Percentiles rank a stretch among this genome's conserved stretches.
Evolutionary conservation across 2,888 invertebrate species (phyloP).

Genomic region (Homarus gammarus): DNA sequence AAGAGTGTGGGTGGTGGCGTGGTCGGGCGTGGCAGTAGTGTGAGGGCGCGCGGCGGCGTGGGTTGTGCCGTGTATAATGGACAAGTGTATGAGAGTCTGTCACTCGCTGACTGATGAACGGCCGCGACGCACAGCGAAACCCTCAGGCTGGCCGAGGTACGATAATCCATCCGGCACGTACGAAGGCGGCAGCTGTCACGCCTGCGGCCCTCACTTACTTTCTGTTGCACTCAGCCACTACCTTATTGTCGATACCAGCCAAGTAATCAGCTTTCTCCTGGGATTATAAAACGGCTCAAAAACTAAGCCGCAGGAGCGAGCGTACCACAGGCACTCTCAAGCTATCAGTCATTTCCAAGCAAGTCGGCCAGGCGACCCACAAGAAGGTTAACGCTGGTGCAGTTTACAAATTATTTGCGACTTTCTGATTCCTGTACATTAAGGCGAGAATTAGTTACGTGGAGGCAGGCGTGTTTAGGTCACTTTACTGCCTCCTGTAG

Average conservation of each 20-base stretch:
- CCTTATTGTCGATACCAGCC: background rate
- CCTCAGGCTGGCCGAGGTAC: slow-evolving; percentile 52
- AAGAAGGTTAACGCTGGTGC: slow-evolving; percentile 28
- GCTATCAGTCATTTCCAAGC: slow-evolving; percentile 61
- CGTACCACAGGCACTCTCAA: slow-evolving; percentile 46
- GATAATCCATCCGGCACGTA: slow-evolving; percentile 26
- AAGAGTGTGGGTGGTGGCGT: slow-evolving; percentile 12
- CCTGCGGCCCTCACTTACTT: slow-evolving; percentile 10
- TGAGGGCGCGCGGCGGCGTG: slow-evolving; percentile 49
- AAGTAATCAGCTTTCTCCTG: slow-evolving; percentile 12
- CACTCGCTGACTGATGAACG: slow-evolving; percentile 67
- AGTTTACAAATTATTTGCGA: slow-evolving; percentile 45
- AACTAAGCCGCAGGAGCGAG: slow-evolving; percentile 27
- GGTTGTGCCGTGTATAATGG: slow-evolving; percentile 62
- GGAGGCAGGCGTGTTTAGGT: slow-evolving; percentile 30
- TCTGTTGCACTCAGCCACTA: background rate
- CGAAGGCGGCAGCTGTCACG: slow-evolving; percentile 20
- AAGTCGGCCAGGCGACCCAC: slow-evolving; percentile 31
- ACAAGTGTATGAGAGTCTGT: slow-evolving; percentile 66
- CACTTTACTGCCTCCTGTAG: slow-evolving; percentile 27
- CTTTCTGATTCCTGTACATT: slow-evolving; percentile 46
- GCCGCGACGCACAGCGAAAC: slow-evolving; percentile 54
- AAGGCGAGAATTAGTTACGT: slow-evolving; percentile 37
- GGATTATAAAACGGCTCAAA: slow-evolving; percentile 6
- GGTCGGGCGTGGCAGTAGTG: slow-evolving; percentile 17